A percentile compares a stretch with the other conserved stretches of the same genome.
Evolutionary conservation across 2,113 vertebrate genomes (phyloP).

Genomic region (Taxidea taxus): DNA sequence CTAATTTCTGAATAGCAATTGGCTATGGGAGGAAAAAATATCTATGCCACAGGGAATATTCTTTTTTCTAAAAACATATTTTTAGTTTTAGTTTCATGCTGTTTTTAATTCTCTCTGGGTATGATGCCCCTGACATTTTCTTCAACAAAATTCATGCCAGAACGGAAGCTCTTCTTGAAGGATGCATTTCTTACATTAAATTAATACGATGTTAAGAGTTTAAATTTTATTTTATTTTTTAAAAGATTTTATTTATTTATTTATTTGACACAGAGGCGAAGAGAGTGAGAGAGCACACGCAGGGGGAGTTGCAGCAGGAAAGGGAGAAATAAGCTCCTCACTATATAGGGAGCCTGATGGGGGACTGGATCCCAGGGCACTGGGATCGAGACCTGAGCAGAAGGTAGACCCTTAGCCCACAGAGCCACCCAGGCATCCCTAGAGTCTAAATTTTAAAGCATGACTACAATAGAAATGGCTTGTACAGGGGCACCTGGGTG

Average conservation of each 20-base stretch:
- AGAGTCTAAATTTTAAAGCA: constrained; percentile 17
- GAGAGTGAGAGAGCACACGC: not conserved
- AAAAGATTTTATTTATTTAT: no score
- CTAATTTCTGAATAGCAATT: not conserved
- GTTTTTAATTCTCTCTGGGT: not conserved
- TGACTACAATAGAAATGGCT: not conserved
- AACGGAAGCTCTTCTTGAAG: not conserved
- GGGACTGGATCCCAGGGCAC: not conserved
- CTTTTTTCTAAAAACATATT: constrained; percentile 33
- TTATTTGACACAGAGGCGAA: not conserved
- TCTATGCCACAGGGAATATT: not conserved
- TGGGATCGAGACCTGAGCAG: not conserved
- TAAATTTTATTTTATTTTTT: not conserved
- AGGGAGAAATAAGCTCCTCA: not conserved
- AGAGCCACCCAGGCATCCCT: not conserved
- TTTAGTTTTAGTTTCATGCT: constrained; percentile 24
- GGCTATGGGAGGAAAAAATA: not conserved
- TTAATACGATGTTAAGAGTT: constrained; percentile 4
- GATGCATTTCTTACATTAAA: not conserved
- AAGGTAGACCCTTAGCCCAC: not conserved
- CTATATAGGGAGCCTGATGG: not conserved
- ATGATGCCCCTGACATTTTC: not conserved
- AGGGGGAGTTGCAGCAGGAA: not conserved
- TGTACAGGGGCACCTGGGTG: no score
- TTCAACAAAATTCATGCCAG: not conserved